A percentile compares a stretch with the other conserved stretches of the same genome.
These are phyloP conservation scores for Lacerta agilis DNA, from an alignment of 2,797 vertebrate genomes.

Conservation along the genomic window DNA sequence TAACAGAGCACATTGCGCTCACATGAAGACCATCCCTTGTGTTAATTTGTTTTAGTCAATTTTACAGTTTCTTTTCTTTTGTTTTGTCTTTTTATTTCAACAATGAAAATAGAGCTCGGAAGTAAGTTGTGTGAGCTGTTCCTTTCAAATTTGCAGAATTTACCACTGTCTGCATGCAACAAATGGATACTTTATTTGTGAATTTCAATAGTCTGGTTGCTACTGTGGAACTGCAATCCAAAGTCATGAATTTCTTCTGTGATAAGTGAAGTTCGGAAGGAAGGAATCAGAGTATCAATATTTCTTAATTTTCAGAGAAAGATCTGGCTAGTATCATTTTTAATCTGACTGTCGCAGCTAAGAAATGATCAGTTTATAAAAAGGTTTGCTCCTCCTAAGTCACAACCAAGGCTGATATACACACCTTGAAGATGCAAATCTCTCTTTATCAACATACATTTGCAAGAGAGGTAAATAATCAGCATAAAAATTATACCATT, in stretches of 20 bases:
- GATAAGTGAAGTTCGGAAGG: slow-evolving; percentile 98
- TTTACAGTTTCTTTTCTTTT: slow-evolving; percentile 96
- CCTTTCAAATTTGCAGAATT: slow-evolving; percentile 88
- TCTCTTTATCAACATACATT: slow-evolving; percentile 11
- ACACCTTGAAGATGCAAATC: slow-evolving; percentile 15
- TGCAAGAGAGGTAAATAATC: slow-evolving; percentile 31
- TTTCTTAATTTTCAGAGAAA: slow-evolving; percentile 36
- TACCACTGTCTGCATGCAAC: slow-evolving; percentile 95
- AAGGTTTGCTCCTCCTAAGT: not conserved
- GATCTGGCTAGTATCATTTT: slow-evolving; percentile 64
- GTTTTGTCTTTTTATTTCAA: slow-evolving; percentile 97
- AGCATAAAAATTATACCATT: not conserved
- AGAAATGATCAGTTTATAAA: slow-evolving; percentile 60
- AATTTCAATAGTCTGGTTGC: slow-evolving; percentile 86
- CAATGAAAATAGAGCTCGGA: slow-evolving; percentile 99
- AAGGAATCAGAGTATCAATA: slow-evolving; percentile 70
- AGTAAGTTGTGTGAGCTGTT: slow-evolving; percentile 95
- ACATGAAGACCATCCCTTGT: slow-evolving; percentile 61
- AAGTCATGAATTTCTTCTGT: slow-evolving; percentile 93
- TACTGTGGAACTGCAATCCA: slow-evolving; percentile 83
- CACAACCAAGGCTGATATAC: slow-evolving; percentile 7
- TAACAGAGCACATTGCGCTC: slow-evolving; percentile 76
- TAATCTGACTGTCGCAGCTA: slow-evolving; percentile 78
- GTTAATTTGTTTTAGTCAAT: slow-evolving; percentile 76
- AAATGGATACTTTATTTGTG: slow-evolving; percentile 90